phyloP scores from a whole-genome alignment of 2,113 vertebrate species.

The Elanus axillaris region DNA sequence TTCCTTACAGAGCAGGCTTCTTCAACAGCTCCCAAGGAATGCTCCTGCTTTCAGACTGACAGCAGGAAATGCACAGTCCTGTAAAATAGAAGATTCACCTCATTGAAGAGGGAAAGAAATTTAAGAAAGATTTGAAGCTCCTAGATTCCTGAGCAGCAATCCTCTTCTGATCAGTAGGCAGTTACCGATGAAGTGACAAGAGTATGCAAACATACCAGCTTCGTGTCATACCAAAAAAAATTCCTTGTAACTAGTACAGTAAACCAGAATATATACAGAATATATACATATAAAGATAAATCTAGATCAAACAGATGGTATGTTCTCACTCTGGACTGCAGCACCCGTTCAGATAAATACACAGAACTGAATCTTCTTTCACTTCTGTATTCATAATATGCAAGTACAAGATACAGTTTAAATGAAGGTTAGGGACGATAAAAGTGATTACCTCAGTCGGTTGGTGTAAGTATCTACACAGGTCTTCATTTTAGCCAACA shows the following conservation, averaged over 20 bases:
- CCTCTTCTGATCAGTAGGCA: neutral
- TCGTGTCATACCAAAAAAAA: neutral
- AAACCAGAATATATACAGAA: neutral
- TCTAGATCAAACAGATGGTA: neutral
- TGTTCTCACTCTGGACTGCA: neutral
- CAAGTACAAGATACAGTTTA: neutral
- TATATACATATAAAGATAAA: neutral
- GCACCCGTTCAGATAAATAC: neutral
- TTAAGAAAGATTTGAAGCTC: neutral
- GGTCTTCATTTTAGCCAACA: conserved; percentile 98
- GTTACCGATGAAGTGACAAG: neutral
- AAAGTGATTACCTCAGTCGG: conserved; percentile 80
- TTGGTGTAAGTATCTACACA: conserved; percentile 98
- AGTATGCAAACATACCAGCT: neutral
- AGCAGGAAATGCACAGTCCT: neutral
- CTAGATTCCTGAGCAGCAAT: neutral
- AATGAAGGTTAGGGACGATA: neutral
- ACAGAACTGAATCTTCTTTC: neutral
- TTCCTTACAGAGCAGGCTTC: neutral
- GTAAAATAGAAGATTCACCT: neutral
- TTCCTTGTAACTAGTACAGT: neutral
- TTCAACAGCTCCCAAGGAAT: neutral
- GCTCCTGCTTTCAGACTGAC: neutral
- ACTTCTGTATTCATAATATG: neutral
- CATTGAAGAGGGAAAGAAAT: neutral